These are phyloP conservation scores for Pteropus rufus DNA, from an alignment of 2,797 vertebrate genomes.

Conservation along the genomic window DNA sequence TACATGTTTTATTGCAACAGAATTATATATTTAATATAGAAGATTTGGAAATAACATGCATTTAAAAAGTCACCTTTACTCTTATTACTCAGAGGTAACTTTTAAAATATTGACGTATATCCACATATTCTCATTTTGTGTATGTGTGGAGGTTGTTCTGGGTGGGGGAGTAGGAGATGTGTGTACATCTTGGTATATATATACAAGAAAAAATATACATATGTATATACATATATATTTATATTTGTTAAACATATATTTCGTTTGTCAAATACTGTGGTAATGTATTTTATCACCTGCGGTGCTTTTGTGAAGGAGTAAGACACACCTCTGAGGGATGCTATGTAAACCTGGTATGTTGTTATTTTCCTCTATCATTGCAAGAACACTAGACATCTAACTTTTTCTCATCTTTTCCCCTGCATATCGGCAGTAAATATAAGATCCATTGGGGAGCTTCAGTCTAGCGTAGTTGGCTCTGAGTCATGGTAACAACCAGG, in stretches of 20 bases:
- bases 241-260: neutral
- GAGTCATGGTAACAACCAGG: neutral
- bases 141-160: neutral
- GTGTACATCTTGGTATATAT: neutral
- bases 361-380: neutral
- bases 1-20: neutral
- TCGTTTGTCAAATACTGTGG: neutral
- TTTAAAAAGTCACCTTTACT: neutral
- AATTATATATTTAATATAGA: neutral
- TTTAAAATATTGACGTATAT: neutral
- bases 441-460: conserved; percentile 23
- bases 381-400: neutral
- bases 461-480: neutral
- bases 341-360: neutral
- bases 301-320: neutral
- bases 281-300: neutral
- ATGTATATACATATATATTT: neutral
- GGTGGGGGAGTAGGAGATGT: no score
- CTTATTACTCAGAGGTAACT: no score
- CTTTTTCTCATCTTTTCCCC: neutral
- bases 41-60: neutral
- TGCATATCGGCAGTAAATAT: conserved; percentile 12
- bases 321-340: neutral
- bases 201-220: no score
- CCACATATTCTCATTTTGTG: neutral